Base-by-base conservation (phyloP, 2,113 vertebrate species). In the Bolborhynchus lineola region DNA sequence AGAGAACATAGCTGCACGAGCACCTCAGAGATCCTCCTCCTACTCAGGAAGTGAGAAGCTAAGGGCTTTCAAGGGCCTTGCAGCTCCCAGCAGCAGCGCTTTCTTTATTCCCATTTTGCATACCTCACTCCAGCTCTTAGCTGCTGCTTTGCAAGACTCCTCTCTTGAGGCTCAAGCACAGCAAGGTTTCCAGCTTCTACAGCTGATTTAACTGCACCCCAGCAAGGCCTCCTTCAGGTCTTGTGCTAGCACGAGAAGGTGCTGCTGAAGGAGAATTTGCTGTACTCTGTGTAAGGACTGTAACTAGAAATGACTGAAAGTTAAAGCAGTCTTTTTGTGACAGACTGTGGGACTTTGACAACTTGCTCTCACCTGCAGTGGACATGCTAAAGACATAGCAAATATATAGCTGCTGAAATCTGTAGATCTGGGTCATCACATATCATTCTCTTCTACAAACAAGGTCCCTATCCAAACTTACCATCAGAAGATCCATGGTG, bases 221-320 rank as follows among this genome's bases (percentile, higher is more conserved):
- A 64, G 55, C 17, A 87, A 50, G 44, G 53, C 53, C 21, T 6
- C 71, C 75, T 50, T 74, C 35, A 70, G 50, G 28, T 67, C 44
- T 41, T 86, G 53, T 62, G 39, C 39, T 81, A 33, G 7, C 6
- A 10, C 57, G 74, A 85, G 67, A 82, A 67, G 11, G 41, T 44
- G 25, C 21, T 86, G 46, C 37, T 74, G 24, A 83, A 91, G 64
- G 50, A 84, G 60, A 84, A 53, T 46, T 68, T 60, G 11, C 29
- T 76, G 26, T 26, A 46, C 59, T 89, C 89, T 79, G 25, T n/a
- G 2, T 44, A 79, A 76, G 33, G 35, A 52, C 26, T 75, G 0
- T 50, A 87, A 59, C 17, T 35, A 82, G 62, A 93, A 90, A 85
- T 55, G 2, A 55, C 33, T 76, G 70, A 78, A 91, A 91, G 78